Evolutionary conservation across 2,113 vertebrate species (phyloP), one percentile per base, ranked within the genome.

Genomic region (Puma concolor): DNA sequence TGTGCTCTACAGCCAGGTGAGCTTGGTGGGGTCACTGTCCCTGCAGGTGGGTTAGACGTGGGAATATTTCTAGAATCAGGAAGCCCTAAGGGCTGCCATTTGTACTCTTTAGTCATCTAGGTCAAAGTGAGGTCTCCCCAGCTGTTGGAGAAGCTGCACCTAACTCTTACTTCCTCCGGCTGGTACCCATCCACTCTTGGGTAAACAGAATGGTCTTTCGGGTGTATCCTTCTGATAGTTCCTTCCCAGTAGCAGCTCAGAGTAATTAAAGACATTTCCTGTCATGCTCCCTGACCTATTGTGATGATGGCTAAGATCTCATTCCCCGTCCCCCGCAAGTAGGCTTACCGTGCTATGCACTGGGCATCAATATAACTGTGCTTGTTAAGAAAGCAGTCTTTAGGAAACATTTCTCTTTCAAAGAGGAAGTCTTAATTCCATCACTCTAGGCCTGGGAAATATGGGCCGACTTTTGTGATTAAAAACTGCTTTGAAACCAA

Each of bases 401-500:
- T 91, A 50, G 66, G 33, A 4, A 27, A 76, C 9, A 19, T 33
- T 16, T 54, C 57, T 41, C 17, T n/a, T 25, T 50, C 44, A 33
- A 72, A 72, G 41, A 81, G n/a, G 87, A 82, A 83, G 19, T n/a
- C 9, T 95, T 95, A 81, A 90, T 63, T 80, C 29, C 31, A 4
- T 63, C 36, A 52, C 29, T 71, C 41, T 72, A n/a, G 79, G 33
- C n/a, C 38, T 77, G 1, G 67, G 38, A 44, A 95, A 54, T 31
- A 74, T 16, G 31, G 33, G 41, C 19, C 52, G 52, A 41, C 5
- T 87, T 81, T 72, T 79, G 17, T 48, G 48, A n/a, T 89, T 85
- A 81, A 76, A 92, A 94, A 86, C 60, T 91, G 10, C 72, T 91
- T 90, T 82, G 67, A 91, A 91, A 71, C 33, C 57, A 91, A 36